Evolutionary conservation across 2,888 invertebrate genomes (phyloP).

Genomic region (Loripinus fragilis): DNA sequence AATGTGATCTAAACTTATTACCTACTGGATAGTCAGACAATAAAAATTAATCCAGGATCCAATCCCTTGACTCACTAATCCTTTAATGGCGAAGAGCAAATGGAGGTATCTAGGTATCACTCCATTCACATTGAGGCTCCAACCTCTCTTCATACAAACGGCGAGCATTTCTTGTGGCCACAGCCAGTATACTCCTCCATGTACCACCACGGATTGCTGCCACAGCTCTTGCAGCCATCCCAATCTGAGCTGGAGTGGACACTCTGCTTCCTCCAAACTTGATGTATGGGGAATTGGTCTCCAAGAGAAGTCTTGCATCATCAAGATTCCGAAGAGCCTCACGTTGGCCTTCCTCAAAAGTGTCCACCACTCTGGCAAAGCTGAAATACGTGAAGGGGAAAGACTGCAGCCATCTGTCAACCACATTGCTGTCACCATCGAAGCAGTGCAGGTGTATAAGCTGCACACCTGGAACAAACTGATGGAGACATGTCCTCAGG

Average conservation of each 20-base stretch:
- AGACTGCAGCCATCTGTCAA: neutral
- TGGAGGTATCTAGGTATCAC: neutral
- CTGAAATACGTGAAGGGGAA: too few species aligned
- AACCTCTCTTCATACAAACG: neutral
- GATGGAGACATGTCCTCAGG: too few species aligned
- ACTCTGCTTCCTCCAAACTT: neutral
- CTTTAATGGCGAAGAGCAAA: neutral
- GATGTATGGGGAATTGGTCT: constrained; percentile 1
- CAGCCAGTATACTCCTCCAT: neutral
- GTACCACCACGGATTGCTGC: neutral
- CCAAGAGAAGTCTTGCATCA: neutral
- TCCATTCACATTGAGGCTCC: neutral
- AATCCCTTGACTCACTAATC: neutral
- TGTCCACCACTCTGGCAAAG: neutral
- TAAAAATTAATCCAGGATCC: neutral
- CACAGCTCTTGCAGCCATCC: neutral
- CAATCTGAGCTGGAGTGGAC: too few species aligned
- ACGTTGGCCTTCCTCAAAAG: neutral
- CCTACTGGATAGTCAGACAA: too few species aligned
- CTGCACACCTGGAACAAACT: too few species aligned
- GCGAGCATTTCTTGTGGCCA: neutral
- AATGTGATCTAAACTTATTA: too few species aligned
- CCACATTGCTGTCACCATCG: neutral
- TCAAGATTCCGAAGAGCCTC: neutral
- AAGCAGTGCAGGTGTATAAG: neutral